phyloP scores from a whole-genome alignment of 1,140 invertebrate genomes.

The Metopolophium dirhodum region DNA sequence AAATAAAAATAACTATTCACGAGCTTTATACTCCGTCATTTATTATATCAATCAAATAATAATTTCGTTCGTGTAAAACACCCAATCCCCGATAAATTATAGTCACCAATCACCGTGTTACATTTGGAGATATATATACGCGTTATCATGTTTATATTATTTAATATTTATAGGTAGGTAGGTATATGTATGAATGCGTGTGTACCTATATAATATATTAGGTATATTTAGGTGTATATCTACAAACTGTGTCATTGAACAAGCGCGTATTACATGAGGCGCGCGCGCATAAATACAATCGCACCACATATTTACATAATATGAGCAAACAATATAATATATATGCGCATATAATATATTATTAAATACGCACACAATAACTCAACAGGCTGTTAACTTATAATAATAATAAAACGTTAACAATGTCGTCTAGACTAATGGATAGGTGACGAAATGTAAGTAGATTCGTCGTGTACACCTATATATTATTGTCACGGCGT shows the following conservation, averaged over 20 bases:
- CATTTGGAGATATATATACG: background rate
- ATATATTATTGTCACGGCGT: background rate
- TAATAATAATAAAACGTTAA: slow-evolving; percentile 32
- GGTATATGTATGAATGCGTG: background rate
- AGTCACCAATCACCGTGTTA: background rate
- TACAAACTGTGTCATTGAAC: background rate
- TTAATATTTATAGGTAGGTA: background rate
- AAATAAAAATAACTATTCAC: background rate
- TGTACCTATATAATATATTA: background rate
- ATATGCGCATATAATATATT: background rate
- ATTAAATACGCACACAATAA: background rate
- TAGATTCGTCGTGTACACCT: slow-evolving; percentile 11
- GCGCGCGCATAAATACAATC: background rate
- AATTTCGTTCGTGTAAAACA: slow-evolving; percentile 2
- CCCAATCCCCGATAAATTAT: background rate
- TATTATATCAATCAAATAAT: slow-evolving; percentile 11
- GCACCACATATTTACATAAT: background rate
- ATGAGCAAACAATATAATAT: background rate
- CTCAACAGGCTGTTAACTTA: background rate
- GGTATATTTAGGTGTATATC: background rate
- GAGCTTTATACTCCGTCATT: background rate
- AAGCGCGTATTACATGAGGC: background rate
- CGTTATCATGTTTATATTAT: background rate
- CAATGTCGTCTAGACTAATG: slow-evolving; percentile 7
- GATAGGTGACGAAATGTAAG: slow-evolving; percentile 25